Base-by-base conservation (phyloP, 2,888 invertebrate genomes). In the Calliphora vomitoria region DNA sequence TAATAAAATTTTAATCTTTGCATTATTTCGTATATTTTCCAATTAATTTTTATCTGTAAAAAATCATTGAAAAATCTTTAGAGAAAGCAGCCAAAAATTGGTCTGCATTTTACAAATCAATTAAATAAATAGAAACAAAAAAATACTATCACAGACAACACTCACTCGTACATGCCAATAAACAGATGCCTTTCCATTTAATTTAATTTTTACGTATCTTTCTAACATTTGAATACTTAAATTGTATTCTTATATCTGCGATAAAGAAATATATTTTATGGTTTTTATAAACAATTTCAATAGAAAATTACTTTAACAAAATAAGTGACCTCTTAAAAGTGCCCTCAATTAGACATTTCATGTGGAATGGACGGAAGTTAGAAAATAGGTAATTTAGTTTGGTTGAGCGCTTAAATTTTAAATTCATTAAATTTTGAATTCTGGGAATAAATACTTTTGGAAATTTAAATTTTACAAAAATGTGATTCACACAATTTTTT, bases 91-190 rank as follows among this genome's bases (percentile, higher is more conserved):
- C 41, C 41, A 64, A 72, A 66, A 74, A 50, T 15, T n/a, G 20
- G 38, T 81, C 25, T 72, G 60, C 50, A 69, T 60, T 80, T 80
- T 62, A 81, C 31, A 58, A 74, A 66, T 74, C 66, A 74, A 82
- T 66, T 82, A 74, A 60, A 47, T 38, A 15, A 76, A 71, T 60
- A 38, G 60, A 80, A 71, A 53, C 13, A 53, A 4, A 25, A 35
- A 35, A 47, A 44, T 11, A 4, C 55, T 20, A 31, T 47, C 25
- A 68, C 58, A 13, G 35, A 35, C 35, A 35, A 35, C 6, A 35
- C 35, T 35, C 6, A 35, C 35, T 35, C 35, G 35, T 6, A 35
- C 5, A 58, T 64, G 81, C 72, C 81, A 82, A 66, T 25, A 82
- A 82, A 6, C 82, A 82, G 82, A 82, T 66, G 74, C 66, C 25